phyloP scores from a whole-genome alignment of 1,140 invertebrate genomes.

The Drosophila murphyi region DNA sequence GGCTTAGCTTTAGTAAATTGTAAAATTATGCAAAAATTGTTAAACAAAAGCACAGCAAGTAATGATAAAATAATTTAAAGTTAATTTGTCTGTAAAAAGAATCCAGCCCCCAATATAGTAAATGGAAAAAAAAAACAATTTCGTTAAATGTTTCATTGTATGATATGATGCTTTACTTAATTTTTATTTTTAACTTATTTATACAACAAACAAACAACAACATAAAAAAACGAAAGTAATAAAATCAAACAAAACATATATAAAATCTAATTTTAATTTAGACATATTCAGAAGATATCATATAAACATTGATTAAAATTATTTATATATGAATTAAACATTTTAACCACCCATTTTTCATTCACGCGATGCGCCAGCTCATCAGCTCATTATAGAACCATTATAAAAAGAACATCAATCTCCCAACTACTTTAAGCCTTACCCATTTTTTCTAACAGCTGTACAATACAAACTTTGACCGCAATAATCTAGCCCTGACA shows the following conservation, averaged over 20 bases:
- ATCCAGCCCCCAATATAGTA: slow-evolving; percentile 51
- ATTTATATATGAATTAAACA: slow-evolving; percentile 49
- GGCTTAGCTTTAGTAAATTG: slow-evolving; percentile 72
- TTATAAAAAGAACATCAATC: slow-evolving; percentile 22
- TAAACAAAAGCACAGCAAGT: slow-evolving; percentile 39
- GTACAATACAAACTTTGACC: slow-evolving; percentile 55
- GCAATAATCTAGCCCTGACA: slow-evolving; percentile 25
- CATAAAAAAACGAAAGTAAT: slow-evolving; percentile 49
- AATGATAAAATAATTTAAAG: slow-evolving; percentile 64
- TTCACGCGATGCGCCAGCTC: slow-evolving; percentile 26
- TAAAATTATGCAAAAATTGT: slow-evolving; percentile 70
- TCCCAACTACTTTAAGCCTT: slow-evolving; percentile 63
- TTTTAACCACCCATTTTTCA: slow-evolving; percentile 54
- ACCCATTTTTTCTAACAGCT: slow-evolving; percentile 67
- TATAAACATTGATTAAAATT: slow-evolving; percentile 43
- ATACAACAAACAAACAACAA: slow-evolving; percentile 70
- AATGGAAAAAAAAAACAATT: slow-evolving; percentile 54
- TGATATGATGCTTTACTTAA: slow-evolving; percentile 76
- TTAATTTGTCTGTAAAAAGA: slow-evolving; percentile 71
- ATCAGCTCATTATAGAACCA: background rate
- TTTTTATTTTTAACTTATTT: slow-evolving; percentile 75
- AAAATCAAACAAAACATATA: slow-evolving; percentile 54
- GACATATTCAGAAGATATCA: slow-evolving; percentile 42
- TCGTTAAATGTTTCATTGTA: slow-evolving; percentile 85
- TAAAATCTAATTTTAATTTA: slow-evolving; percentile 79